Evolutionary conservation across 2,797 vertebrate species (phyloP).

Genomic region (Petrocephalus sullivani): DNA sequence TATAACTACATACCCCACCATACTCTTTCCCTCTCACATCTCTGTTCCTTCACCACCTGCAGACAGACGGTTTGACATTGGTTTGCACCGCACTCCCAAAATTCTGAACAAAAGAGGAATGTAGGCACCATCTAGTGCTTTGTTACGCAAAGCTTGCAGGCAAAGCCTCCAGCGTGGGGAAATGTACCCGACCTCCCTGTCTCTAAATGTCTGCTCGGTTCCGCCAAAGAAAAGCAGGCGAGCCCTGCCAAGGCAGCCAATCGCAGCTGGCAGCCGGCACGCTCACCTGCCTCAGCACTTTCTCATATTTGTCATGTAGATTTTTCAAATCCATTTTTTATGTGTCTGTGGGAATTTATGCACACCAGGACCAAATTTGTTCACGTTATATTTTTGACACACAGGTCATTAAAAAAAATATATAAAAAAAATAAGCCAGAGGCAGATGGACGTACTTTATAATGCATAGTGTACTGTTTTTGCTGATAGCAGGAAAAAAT

Average conservation of each 20-base stretch:
- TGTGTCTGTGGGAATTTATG: background rate
- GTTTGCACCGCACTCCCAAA: constrained; percentile 35
- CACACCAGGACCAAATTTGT: background rate
- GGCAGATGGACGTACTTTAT: background rate
- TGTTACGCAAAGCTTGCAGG: constrained; percentile 52
- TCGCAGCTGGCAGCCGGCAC: background rate
- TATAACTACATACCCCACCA: background rate
- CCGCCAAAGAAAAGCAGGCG: background rate
- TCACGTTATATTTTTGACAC: background rate
- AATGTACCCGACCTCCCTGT: background rate
- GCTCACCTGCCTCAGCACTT: background rate
- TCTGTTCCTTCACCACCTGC: background rate
- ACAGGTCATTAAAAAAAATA: background rate
- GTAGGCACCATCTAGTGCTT: constrained; percentile 73
- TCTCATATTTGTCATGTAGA: background rate
- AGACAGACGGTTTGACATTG: background rate
- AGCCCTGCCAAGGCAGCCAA: background rate
- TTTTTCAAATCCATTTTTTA: background rate
- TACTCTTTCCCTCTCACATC: background rate
- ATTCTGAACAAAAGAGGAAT: constrained; percentile 56
- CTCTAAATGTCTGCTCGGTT: background rate
- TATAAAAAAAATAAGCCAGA: background rate
- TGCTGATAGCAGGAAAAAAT: background rate
- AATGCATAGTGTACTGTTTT: background rate
- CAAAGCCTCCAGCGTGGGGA: background rate